These are phyloP conservation scores for Ianthella basta DNA, from an alignment of 37 sponge, comb jelly and placozoan genomes.

Conservation along the genomic window DNA sequence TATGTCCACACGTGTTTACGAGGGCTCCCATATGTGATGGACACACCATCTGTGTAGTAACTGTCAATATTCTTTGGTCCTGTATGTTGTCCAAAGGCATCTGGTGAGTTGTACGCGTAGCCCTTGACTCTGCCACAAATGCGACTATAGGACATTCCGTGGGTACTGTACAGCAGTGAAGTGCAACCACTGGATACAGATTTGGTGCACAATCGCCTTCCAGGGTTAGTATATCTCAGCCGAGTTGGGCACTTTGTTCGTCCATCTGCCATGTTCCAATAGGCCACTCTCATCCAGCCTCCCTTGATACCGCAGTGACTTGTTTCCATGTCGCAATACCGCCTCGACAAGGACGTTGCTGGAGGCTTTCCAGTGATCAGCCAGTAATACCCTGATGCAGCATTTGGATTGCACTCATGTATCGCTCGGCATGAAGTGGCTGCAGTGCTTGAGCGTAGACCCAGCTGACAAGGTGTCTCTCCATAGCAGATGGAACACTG, in stretches of 20 bases:
- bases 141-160: no score
- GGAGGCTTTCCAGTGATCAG: background rate
- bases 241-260: background rate
- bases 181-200: constrained; percentile 19
- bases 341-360: background rate
- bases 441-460: no score
- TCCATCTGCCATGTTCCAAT: background rate
- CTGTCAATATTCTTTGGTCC: background rate
- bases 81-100: background rate
- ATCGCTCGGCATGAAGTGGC: background rate
- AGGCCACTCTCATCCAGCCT: constrained; percentile 24
- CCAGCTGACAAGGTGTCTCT: no score
- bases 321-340: constrained; percentile 6
- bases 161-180: no score
- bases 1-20: background rate
- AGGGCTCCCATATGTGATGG: background rate
- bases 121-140: no score
- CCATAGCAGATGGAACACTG: no score
- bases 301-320: constrained; percentile 1
- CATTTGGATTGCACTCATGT: background rate
- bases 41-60: background rate
- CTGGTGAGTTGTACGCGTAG: background rate
- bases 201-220: background rate
- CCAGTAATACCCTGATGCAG: constrained; percentile 14
- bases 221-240: background rate